Evolutionary conservation across 2,113 vertebrate species (phyloP).

Genomic region (Phyllostomus discolor): DNA sequence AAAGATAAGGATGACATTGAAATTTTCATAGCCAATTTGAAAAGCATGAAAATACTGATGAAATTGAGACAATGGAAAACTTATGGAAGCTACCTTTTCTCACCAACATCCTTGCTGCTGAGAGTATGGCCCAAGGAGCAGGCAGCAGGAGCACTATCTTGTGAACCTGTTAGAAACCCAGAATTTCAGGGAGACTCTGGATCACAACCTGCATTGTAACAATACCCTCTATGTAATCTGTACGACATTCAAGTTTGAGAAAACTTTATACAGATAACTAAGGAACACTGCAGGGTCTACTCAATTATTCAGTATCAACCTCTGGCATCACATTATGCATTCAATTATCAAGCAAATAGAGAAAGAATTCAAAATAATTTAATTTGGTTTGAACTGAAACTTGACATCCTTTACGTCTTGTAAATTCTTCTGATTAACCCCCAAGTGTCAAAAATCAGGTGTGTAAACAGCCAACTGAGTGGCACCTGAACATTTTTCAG

Average conservation of each 20-base stretch:
- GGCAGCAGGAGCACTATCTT: neutral
- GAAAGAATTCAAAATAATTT: slow-evolving; percentile 22
- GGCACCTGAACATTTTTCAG: neutral
- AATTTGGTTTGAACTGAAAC: slow-evolving; percentile 10
- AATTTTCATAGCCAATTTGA: neutral
- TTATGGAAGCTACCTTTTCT: neutral
- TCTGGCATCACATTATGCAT: neutral
- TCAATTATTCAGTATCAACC: neutral
- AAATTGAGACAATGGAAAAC: neutral
- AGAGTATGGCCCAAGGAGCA: neutral
- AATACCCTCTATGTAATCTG: neutral
- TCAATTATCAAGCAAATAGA: neutral
- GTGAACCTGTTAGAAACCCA: neutral
- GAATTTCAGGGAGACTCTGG: neutral
- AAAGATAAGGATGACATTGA: neutral
- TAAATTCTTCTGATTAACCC: slow-evolving; percentile 8
- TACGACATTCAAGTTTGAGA: neutral
- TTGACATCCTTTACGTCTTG: neutral
- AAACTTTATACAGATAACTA: neutral
- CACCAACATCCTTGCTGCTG: neutral
- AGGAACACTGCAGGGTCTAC: neutral
- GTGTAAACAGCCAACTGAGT: neutral
- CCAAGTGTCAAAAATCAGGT: neutral
- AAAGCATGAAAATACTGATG: neutral
- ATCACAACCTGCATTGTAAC: neutral